Base-by-base conservation (phyloP, 2,113 vertebrate genomes). In the Pomatostomus ruficeps region DNA sequence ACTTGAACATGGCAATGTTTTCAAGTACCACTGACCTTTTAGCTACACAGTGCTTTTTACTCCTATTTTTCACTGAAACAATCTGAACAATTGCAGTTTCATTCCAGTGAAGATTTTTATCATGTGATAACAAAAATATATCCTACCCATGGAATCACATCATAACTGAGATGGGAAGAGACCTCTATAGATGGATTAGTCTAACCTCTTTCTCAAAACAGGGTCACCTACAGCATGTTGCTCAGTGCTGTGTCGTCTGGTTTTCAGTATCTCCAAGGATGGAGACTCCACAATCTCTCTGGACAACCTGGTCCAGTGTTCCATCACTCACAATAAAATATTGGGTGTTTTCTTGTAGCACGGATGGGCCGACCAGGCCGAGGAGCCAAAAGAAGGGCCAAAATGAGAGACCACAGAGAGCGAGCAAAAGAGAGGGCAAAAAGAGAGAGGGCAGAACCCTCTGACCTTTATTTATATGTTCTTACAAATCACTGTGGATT, bases 271-370 rank as follows among this genome's bases (percentile, higher is more conserved):
- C 57, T 86, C 20, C 23, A 67, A 38, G 38, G 24, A 52, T 45
- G n/a, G 20, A 67, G 68, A 74, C 13, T 25, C 23, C 38, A 46
- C 16, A 67, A 12, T 43, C 45, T 52, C 23, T 45, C 52, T 48
- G 36, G 40, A 38, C 24, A 91, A 29, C 14, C 28, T 4, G 2
- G 19, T 68, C 11, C 49, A 77, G 28, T 20, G 18, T 31, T 36
- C 46, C 36, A 71, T 24, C n/a, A 57, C 8, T 42, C n/a, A 48
- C 13, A 67, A 43, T 12, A 35, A 71, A 86, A 54, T 23, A 7
- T 4, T 74, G 16, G 15, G 4, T 40, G 3, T 0, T 16, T 38
- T 36, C n/a, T n/a, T n/a, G n/a, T n/a, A n/a, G n/a, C n/a, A n/a
- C n/a, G n/a, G n/a, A n/a, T n/a, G n/a, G n/a, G n/a, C n/a, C n/a